Base-by-base conservation (phyloP, 2,797 vertebrate species). In the Arnoldichthys spilopterus region DNA sequence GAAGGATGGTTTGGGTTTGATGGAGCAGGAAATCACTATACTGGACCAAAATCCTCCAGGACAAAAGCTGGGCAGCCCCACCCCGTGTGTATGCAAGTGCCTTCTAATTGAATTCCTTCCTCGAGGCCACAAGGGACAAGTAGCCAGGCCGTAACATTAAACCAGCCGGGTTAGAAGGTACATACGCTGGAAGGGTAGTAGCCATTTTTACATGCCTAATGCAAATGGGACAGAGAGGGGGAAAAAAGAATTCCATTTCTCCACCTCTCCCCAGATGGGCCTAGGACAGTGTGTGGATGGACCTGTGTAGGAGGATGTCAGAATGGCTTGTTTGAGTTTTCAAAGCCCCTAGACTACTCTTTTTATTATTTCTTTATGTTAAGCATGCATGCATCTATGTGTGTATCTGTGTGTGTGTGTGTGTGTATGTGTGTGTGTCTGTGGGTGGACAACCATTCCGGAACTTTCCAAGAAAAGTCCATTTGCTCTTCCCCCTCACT, bases 381-480 rank as follows among this genome's bases (percentile, higher is more conserved):
- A 83, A 81, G 79, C 76, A 79, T 86, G 74, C 73, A 72, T 77
- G 74, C 74, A 66, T 80, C 58, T 37, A 58, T 80, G 75, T 59
- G 63, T 37, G 45, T 30, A 3, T 77, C 74, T 28, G 89, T 37
- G 45, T 30, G 18, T 77, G 76, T 28, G 89, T 86, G 74, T 73
- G 72, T 77, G 74, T 78, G 66, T 81, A 51, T 40, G 58, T 80
- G 75, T 59, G 63, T 28, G 47, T 32, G 20, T 77, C 74, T 28
- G 89, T 82, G 85, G 89, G 89, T 80, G 89, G 88, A 91, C 83
- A 90, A 77, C 78, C 77, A 53, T 85, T 85, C 78, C 82, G 84
- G 75, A 90, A 88, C 83, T 86, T 80, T 82, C 83, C 85, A 72
- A 86, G 86, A 87, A 88, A 63, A 63, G 32, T 37, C 18, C 61